Evolutionary conservation across 92 coral and sea anemone species (phyloP), one percentile per base, ranked within the genome.

Genomic region (Muricea muricata): DNA sequence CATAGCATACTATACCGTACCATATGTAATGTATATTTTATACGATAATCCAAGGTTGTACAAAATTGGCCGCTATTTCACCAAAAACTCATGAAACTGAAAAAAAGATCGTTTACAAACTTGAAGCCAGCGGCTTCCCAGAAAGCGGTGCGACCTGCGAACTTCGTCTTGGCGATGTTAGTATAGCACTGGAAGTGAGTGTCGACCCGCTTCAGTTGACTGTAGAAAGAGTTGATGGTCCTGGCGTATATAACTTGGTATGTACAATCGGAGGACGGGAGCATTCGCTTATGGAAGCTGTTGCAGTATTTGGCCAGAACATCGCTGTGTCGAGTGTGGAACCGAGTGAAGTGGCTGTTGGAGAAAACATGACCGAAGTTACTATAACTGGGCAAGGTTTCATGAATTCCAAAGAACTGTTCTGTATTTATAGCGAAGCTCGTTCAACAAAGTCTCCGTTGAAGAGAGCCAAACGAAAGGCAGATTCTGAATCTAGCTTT

Each of bases 371-470:
- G 0, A 74, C 35, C 0, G 29, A 45, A 32, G 63, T 74, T 74
- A 42, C 50, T 18, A 9, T 74, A 28, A 74, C 80, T 45, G 80
- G 80, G 18, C n/a, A 33, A 7, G 63, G 63, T 18, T 45, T 74
- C 30, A 29, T 74, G 58, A 63, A 74, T 28, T 41, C 34, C 18
- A 21, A 33, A 7, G 80, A 23, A 45, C 28, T 74, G 15, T 45
- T 47, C n/a, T 74, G 80, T 33, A 17, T 74, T 13, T 45, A 45
- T 15, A 48, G 56, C 56, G 10, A 48, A 15, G 56, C 18, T 48
- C 56, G 12, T 8, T 3, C 56, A 8, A 20, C 13, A 48, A 48
- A 48, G 2, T 11, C 56, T 11, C 45, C 11, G 45, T 39, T 11
- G 5, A 39, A 39, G 45, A 39, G 45, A 39, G 5, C 45, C 45